A percentile compares a stretch with the other conserved stretches of the same genome.
Conservation (phyloP, 1,140 invertebrate species). For the Babylonia areolata region DNA sequence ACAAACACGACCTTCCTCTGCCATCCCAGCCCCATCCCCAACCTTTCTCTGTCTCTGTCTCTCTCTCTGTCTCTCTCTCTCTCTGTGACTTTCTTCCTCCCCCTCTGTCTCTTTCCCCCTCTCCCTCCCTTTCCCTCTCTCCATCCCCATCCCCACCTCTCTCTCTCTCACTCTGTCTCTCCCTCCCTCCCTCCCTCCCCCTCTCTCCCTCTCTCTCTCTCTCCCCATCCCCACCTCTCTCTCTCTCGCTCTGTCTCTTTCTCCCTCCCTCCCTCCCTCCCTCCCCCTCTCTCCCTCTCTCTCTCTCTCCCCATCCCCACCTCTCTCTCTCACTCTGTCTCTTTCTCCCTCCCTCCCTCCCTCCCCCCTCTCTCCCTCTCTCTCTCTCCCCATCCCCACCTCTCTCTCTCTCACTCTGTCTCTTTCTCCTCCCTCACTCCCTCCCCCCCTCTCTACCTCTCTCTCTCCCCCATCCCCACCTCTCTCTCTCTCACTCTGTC, state of each 20-base stretch:
- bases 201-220: neutral
- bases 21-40: no score
- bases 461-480: no score
- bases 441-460: neutral
- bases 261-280: neutral
- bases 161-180: neutral
- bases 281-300: neutral
- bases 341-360: neutral
- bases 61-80: neutral
- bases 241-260: neutral
- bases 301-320: neutral
- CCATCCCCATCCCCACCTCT: neutral
- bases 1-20: no score
- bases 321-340: neutral
- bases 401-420: neutral
- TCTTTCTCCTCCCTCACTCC: neutral
- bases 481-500: neutral
- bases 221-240: no score
- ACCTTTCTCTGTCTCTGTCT: neutral
- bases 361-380: neutral
- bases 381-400: neutral
- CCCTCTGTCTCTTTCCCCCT: neutral
- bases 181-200: no score
- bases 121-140: neutral
- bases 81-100: neutral